phyloP scores from a whole-genome alignment of 2,113 vertebrate genomes.

The Dendrocopos noguchii region DNA sequence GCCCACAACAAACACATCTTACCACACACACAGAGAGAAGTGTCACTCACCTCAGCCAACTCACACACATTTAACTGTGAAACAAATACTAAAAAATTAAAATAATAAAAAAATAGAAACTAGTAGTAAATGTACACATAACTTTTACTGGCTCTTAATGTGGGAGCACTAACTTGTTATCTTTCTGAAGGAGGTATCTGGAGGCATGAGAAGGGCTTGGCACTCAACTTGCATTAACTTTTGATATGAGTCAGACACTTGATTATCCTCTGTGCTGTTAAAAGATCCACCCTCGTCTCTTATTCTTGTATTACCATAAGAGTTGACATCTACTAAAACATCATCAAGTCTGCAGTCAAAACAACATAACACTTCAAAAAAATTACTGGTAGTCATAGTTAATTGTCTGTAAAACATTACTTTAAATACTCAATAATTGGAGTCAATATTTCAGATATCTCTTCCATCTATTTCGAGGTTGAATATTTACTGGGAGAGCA shows the following conservation, averaged over 20 bases:
- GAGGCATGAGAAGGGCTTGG: neutral
- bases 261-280: conserved; percentile 32
- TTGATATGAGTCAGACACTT: conserved; percentile 14
- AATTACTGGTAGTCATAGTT: conserved; percentile 28
- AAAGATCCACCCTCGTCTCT: conserved; percentile 33
- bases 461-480: neutral
- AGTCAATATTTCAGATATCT: conserved; percentile 31
- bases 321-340: conserved; percentile 52
- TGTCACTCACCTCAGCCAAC: neutral
- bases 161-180: neutral
- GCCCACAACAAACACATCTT: neutral
- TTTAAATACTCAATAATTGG: neutral
- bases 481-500: neutral
- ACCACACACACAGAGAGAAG: neutral
- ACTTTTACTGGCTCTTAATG: neutral
- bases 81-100: neutral
- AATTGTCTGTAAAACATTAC: conserved; percentile 35
- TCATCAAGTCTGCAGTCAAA: conserved; percentile 51
- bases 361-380: conserved; percentile 46
- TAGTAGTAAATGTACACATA: neutral
- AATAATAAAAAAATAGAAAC: neutral
- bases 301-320: neutral
- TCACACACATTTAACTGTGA: neutral
- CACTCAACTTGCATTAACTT: conserved; percentile 19
- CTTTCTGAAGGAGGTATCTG: neutral